Conservation (phyloP, 2,113 vertebrate species). For the Menidia beryllina region DNA sequence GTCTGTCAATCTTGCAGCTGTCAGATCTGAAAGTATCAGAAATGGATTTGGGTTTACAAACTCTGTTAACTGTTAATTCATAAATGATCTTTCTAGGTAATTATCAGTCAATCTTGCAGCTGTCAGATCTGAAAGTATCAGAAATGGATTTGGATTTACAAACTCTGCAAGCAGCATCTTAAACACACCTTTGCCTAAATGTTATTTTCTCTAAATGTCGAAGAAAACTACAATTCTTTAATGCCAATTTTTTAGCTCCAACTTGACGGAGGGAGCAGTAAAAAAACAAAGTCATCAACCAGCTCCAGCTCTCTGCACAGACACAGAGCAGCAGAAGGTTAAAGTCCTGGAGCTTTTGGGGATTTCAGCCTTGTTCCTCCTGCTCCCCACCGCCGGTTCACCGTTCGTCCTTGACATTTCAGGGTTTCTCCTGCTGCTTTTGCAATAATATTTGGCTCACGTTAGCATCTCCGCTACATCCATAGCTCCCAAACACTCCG, state of each 20-base stretch:
- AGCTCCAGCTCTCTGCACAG: not conserved
- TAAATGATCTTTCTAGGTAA: not conserved
- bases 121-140: too few relatives aligned
- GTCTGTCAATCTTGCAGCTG: not conserved
- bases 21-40: not conserved
- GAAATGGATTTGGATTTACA: too few relatives aligned
- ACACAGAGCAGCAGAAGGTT: slow-evolving; percentile 8
- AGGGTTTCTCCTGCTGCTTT: slow-evolving; percentile 5
- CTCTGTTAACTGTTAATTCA: too few relatives aligned
- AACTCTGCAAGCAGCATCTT: not conserved
- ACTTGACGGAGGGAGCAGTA: not conserved
- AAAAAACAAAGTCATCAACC: not conserved
- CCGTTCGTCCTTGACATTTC: slow-evolving; percentile 30
- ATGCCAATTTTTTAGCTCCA: not conserved
- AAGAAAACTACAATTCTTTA: too few relatives aligned
- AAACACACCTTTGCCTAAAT: not conserved
- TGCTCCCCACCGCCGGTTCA: slow-evolving; percentile 3
- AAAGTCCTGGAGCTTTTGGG: not conserved
- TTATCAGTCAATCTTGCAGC: too few relatives aligned
- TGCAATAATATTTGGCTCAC: slow-evolving; percentile 5
- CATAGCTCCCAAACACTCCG: not conserved
- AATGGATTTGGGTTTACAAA: too few relatives aligned
- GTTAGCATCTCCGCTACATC: slow-evolving; percentile 1
- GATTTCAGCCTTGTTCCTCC: slow-evolving; percentile 13
- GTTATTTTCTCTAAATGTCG: not conserved